Percentiles rank a stretch among this genome's conserved stretches.
Conservation (phyloP, 30 jellyfish, hydroid and myxozoan species). For the Nemopilema nomurai region DNA sequence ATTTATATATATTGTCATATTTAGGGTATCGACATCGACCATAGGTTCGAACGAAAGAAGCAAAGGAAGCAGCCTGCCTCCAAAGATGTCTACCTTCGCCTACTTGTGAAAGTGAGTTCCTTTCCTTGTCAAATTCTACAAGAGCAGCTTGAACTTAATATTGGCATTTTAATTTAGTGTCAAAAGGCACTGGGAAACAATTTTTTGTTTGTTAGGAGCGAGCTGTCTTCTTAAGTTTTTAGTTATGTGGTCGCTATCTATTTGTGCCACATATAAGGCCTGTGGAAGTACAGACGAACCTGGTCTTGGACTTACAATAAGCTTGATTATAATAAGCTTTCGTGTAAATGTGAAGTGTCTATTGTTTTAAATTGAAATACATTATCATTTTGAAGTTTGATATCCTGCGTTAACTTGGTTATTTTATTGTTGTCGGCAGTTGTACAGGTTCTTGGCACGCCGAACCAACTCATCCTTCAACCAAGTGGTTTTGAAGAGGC, state of each 20-base stretch:
- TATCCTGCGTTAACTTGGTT: background rate
- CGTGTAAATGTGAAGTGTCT: background rate
- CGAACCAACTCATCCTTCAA: constrained; percentile 94
- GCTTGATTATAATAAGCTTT: background rate
- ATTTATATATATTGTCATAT: background rate
- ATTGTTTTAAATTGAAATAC: background rate
- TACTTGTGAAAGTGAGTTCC: constrained; percentile 86
- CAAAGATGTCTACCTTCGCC: constrained; percentile 97
- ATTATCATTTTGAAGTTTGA: background rate
- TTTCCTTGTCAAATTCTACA: background rate
- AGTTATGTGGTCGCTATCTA: no score
- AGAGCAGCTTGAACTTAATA: background rate
- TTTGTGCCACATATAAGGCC: no score
- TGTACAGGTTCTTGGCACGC: constrained; percentile 97
- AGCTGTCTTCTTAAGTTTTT: no score
- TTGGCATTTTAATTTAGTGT: background rate
- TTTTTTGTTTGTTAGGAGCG: no score
- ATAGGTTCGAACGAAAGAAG: constrained; percentile 94
- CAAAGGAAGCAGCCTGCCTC: constrained; percentile 96
- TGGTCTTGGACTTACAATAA: no score
- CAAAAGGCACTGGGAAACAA: no score
- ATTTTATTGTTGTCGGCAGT: constrained; percentile 47
- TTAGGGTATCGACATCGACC: constrained; percentile 99
- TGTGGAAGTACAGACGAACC: background rate
- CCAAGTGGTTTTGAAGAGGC: constrained; percentile 89